A percentile compares a stretch with the other conserved stretches of the same genome.
These are phyloP conservation scores for Drosophila diplacantha DNA, from an alignment of 2,888 invertebrate species.

Conservation along the genomic window DNA sequence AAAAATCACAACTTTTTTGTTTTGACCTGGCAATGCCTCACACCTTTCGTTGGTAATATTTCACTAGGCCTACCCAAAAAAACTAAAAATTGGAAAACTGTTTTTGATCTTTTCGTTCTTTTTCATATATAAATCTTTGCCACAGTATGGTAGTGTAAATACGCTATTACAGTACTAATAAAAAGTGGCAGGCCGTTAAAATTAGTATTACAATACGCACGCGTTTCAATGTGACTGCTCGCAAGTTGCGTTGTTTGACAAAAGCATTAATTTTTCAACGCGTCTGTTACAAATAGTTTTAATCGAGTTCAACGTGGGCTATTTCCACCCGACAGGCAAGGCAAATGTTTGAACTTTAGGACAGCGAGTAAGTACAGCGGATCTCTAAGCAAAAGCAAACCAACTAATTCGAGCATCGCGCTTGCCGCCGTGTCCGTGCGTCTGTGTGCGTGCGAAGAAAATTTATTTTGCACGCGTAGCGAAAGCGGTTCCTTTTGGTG, in stretches of 20 bases:
- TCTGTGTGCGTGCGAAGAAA: slow-evolving; percentile 29
- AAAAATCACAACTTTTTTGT: no score
- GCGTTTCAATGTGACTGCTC: slow-evolving; percentile 14
- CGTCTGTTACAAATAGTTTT: neutral
- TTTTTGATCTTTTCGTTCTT: no score
- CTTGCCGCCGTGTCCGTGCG: slow-evolving; percentile 25
- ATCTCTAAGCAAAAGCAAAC: neutral
- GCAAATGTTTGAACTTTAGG: slow-evolving; percentile 15
- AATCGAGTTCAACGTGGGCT: neutral
- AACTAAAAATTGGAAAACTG: no score
- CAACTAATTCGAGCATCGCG: neutral
- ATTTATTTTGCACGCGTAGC: slow-evolving; percentile 24
- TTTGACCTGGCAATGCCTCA: no score
- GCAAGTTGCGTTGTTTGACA: slow-evolving; percentile 26
- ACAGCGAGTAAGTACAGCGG: slow-evolving; percentile 9
- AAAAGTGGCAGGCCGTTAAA: neutral
- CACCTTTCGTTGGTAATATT: no score
- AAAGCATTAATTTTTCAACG: slow-evolving; percentile 12
- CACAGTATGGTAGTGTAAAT: neutral
- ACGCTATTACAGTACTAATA: neutral
- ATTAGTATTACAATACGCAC: neutral
- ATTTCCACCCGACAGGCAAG: neutral
- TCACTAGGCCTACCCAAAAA: no score
- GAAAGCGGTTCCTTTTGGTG: slow-evolving; percentile 9
- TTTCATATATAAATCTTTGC: no score